Evolutionary conservation across 2,888 invertebrate species (phyloP).

Genomic region (Epirrita christyi): DNA sequence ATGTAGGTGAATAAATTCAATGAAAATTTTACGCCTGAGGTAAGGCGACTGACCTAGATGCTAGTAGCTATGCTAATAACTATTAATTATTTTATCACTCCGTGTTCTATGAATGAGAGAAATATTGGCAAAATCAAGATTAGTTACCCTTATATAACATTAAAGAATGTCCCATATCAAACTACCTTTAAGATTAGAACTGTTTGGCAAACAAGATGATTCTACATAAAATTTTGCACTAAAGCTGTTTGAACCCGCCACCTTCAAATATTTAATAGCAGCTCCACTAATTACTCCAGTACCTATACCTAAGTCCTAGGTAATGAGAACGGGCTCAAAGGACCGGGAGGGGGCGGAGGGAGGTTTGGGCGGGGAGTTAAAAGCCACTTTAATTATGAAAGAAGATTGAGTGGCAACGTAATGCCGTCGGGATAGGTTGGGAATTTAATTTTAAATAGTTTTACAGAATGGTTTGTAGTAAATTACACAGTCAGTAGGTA

Average conservation of each 20-base stretch:
- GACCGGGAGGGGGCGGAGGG: conserved; percentile 45
- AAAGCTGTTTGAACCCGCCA: background rate
- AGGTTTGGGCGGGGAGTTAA: conserved; percentile 52
- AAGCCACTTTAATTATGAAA: conserved; percentile 82
- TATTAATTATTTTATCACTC: background rate
- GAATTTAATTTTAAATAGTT: conserved; percentile 39
- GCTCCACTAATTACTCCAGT: conserved; percentile 57
- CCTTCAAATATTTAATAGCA: conserved; percentile 21
- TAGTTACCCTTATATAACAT: background rate
- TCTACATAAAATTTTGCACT: background rate
- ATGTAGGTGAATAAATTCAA: conserved; percentile 26
- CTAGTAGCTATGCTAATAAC: background rate
- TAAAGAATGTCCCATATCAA: too few species aligned
- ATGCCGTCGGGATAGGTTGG: conserved; percentile 36
- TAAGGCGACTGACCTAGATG: background rate
- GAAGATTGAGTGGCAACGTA: conserved; percentile 73
- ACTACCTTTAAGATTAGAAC: too few species aligned
- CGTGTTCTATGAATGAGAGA: background rate
- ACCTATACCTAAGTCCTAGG: conserved; percentile 64
- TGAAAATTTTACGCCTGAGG: conserved; percentile 4
- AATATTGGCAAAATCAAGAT: background rate
- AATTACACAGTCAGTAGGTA: background rate
- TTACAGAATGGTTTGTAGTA: conserved; percentile 13
- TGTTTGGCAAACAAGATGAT: background rate
- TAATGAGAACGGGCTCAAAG: conserved; percentile 69